Evolutionary conservation across 2,888 invertebrate species (phyloP), one percentile per base, ranked within the genome.

Genomic region (Beris morrisii): DNA sequence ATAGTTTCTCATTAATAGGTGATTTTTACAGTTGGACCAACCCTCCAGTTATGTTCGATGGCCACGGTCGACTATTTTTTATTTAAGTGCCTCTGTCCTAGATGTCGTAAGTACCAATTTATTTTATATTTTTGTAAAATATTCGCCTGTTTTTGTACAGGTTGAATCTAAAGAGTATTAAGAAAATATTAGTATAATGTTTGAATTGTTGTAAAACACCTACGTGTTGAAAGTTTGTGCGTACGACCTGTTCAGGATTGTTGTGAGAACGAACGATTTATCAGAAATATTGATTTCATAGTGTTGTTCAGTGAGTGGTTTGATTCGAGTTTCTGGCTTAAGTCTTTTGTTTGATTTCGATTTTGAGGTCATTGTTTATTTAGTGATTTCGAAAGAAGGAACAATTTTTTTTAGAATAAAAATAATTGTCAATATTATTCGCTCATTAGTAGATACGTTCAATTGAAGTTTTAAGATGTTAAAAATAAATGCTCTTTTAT

Each of bases 21-120:
- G 52, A 61, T 52, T 61, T 61, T 61, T 61, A 61, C 61, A 61
- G 61, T 61, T 61, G 52, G 61, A 13, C 38, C 61, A 61, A 52
- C 61, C 61, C 61, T 61, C 52, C 6, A 61, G 61, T 38, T 52
- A 58, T 58, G 44, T 58, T 58, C 11, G 59, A 59, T 32, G 52
- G 52, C 38, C 52, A 61, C 61, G 61, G 61, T 61, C 61, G 50
- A 61, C 50, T 50, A 52, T 61, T 61, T 50, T 50, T 61, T 13
- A 52, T 50, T 61, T 13, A 52, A 61, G 61, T 52, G 61, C 50
- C 43, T 61, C 43, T 43, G 38, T 43, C n/a, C 22, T 52, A 61
- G 61, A 38, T 61, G 61, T 61, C 61, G 50, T 52, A 38, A 12
- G 22, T 31, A 38, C 52, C 50, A 50, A 52, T 61, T 61, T 52